Base-by-base conservation (phyloP, 2,888 invertebrate species). In the Crematogaster levior region DNA sequence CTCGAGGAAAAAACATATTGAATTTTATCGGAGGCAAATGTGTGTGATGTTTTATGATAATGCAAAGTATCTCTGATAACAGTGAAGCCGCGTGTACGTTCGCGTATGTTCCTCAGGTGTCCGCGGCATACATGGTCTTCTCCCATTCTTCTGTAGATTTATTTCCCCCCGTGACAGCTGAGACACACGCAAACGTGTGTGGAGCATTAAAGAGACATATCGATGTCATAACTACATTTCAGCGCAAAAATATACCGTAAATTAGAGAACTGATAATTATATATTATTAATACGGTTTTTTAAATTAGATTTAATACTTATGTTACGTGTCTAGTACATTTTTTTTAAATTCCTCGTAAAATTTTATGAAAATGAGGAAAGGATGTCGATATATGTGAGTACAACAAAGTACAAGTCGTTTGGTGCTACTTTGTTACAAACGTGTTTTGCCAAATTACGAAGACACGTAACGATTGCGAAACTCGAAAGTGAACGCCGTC, bases 381-480 rank as follows among this genome's bases (percentile, higher is more conserved):
- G 2, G 24, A n/a, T 15, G 30, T 56, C 18, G n/a, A n/a, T n/a
- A n/a, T n/a, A n/a, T n/a, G n/a, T n/a, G n/a, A n/a, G 24, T 70
- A 3, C 18, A 6, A 7, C 70, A 18, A 37, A 37, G 21, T 61
- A 48, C 9, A n/a, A 5, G 34, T 66, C 6, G 2, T 27, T 72
- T 27, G 40, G 5, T 27, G 10, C 6, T 5, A 9, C 3, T 10
- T 56, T 24, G 37, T 37, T 34, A 21, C 37, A 40, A 51, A 24
- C 27, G 0, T n/a, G n/a, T 56, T 56, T 43, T 18, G n/a, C 12
- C 40, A 27, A n/a, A 18, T 3, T 27, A 34, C 7, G 27, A 58
- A 72, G 58, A 40, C 7, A 72, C 40, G 56, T 72, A 72, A 72
- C 7, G 27, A 40, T 72, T 72, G 15, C 24, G 58, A 72, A 72